Evolutionary conservation across 2,888 invertebrate genomes (phyloP), one percentile per base, ranked within the genome.

Genomic region (Caenorhabditis angaria): DNA sequence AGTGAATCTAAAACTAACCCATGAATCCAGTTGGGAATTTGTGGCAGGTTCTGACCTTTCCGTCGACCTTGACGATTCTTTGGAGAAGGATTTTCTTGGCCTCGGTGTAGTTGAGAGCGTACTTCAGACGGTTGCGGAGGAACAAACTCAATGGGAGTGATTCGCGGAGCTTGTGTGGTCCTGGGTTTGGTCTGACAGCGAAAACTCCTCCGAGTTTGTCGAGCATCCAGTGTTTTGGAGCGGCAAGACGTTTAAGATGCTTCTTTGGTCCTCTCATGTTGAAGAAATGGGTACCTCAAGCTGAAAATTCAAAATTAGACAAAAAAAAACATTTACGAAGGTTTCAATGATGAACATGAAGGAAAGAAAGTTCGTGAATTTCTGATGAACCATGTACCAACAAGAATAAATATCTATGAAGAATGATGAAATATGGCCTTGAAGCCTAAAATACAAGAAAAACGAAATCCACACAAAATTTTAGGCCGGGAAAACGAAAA

Each of bases 171-270:
- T 95, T 97, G 91, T 99, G 99, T 71, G 99, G 97, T 69, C 99
- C 99, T 81, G 94, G 93, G 88, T 94, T 94, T 76, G 99, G 97
- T 87, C 96, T 93, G 78, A 97, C 97, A 83, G 99, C 97, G 89
- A 86, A 86, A 22, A 83, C 83, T 71, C 85, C 85, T 72, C 86
- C 86, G 72, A 87, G 80, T 68, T 99, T 99, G 91, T 97, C 97
- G 92, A 99, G 92, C 97, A 99, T 97, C 99, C 99, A 99, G 93
- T 97, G 94, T 90, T 96, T 97, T 14, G 99, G 99, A 71, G 99
- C 99, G 89, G 94, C 93, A 88, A 99, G 91, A 90, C 99, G 95
- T 93, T 99, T 99, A 91, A 99, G 91, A 91, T 97, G 97, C 91
- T 97, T 97, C 90, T 96, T 97, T 56, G 96, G 97, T 90, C 99